Evolutionary conservation across 2,888 invertebrate species (phyloP), one percentile per base, ranked within the genome.

Genomic region (Teinopalpus imperialis): DNA sequence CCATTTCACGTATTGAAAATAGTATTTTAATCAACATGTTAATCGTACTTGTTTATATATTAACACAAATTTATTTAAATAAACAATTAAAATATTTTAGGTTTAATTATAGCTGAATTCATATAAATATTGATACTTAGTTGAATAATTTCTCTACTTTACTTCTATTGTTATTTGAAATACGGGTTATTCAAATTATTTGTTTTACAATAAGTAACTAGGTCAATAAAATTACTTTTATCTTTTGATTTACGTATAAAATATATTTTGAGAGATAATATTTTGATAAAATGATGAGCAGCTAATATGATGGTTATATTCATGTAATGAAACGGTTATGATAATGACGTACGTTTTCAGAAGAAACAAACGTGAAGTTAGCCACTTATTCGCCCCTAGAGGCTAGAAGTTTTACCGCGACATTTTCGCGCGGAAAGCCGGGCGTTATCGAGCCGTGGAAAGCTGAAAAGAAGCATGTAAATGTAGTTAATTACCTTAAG

Each of bases 401-500:
- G 74, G 53, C 67, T 65, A 67, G 60, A 74, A 76, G 76, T 81
- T 83, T 88, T 82, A 85, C 83, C 88, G 89, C 89, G 87, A 87
- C 85, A 87, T 89, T 89, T 87, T 88, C 89, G 89, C 89, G 89
- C 89, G 89, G 87, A 86, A 88, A 83, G 88, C 86, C 86, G 86
- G 87, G 82, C 87, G 85, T 85, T 86, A 88, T 85, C 75, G 79
- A 87, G 85, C 85, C 82, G 83, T 86, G 81, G 82, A 87, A 86
- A 83, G 65, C 75, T 79, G 63, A 76, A 81, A 81, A 81, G 67
- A 70, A 72, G 62, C 66, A 67, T 63, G 62, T 72, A 54, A 56
- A 65, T 63, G 69, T 55, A 59, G 66, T 65, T 61, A 66, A 59
- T 57, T 63, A 45, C 40, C 34, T 32, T 48, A 40, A 45, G 34